Evolutionary conservation across 2,113 vertebrate species (phyloP).

Genomic region (Pomatostomus ruficeps): DNA sequence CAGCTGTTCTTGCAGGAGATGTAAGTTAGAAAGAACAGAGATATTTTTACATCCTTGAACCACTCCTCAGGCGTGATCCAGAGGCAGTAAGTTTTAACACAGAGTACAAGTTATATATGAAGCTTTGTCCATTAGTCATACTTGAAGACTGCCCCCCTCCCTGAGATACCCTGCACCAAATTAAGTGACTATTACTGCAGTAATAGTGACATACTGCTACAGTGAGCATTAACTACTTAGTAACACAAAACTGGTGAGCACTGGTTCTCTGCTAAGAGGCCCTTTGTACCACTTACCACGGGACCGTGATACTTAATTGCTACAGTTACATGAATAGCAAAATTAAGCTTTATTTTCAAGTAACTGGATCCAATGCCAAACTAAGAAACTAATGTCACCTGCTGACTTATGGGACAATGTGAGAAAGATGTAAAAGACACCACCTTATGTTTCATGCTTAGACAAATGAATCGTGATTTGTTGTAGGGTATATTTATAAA

Average conservation of each 20-base stretch:
- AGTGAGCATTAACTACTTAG: neutral
- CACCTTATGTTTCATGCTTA: neutral
- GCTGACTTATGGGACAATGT: neutral
- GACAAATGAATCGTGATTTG: neutral
- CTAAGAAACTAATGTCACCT: neutral
- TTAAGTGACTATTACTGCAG: neutral
- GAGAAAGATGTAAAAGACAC: neutral
- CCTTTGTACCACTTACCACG: neutral
- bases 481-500: neutral
- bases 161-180: neutral
- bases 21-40: neutral
- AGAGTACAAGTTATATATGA: neutral
- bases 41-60: neutral
- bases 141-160: neutral
- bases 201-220: neutral
- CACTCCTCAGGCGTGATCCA: neutral
- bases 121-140: neutral
- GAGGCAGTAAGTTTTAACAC: neutral
- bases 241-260: neutral
- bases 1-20: neutral
- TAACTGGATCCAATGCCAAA: neutral
- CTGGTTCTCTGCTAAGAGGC: neutral
- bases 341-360: neutral
- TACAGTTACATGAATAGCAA: neutral
- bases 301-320: neutral